phyloP scores from a whole-genome alignment of 2,797 vertebrate genomes.

The Paratrypauchen microcephalus region DNA sequence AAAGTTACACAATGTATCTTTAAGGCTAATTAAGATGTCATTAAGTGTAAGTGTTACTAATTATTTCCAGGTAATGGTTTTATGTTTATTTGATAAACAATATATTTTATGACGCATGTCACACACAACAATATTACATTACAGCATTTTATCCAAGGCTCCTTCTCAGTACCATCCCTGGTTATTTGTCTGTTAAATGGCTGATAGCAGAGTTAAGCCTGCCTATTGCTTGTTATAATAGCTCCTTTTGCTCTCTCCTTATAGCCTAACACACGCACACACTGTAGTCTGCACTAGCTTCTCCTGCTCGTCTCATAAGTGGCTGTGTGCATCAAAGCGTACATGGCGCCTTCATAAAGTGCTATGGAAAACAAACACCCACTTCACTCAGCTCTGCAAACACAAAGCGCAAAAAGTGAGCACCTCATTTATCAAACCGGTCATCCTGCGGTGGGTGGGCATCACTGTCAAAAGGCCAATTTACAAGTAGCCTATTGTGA shows the following conservation, averaged over 20 bases:
- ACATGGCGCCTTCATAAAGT: slow-evolving; percentile 48
- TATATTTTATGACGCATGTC: no score
- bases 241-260: background rate
- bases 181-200: background rate
- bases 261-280: slow-evolving; percentile 2
- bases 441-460: slow-evolving; percentile 72
- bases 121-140: no score
- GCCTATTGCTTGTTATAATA: background rate
- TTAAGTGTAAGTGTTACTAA: no score
- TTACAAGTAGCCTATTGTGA: slow-evolving; percentile 74
- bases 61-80: no score
- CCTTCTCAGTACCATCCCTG: background rate
- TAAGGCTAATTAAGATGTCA: no score
- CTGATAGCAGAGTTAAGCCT: background rate
- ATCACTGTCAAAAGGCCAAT: slow-evolving; percentile 78
- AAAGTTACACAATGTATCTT: no score
- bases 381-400: slow-evolving; percentile 65
- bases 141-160: background rate
- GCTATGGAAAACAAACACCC: slow-evolving; percentile 67
- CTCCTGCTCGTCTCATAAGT: slow-evolving; percentile 32
- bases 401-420: slow-evolving; percentile 56
- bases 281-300: slow-evolving; percentile 6
- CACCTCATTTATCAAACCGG: slow-evolving; percentile 76
- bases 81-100: no score
- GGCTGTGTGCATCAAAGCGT: slow-evolving; percentile 56